Percentiles rank a stretch among this genome's conserved stretches.
Evolutionary conservation across 2,113 vertebrate genomes (phyloP).

Genomic region (Colossoma macropomum): DNA sequence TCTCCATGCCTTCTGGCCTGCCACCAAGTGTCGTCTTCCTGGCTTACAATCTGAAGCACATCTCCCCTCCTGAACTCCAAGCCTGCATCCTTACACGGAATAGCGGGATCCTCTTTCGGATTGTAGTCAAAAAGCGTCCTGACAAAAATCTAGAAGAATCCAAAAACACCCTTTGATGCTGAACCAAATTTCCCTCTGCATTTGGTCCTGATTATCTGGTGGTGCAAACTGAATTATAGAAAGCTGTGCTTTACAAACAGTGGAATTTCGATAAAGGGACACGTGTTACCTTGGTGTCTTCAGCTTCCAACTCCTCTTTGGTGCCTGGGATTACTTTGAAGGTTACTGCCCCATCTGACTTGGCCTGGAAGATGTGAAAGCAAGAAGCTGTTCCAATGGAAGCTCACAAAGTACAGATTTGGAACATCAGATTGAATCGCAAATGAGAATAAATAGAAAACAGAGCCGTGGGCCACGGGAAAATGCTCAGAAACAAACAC

Average conservation of each 20-base stretch:
- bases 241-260: not conserved
- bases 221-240: constrained; percentile 32
- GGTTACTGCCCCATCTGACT: constrained; percentile 87
- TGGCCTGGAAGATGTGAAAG: constrained; percentile 74
- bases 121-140: constrained; percentile 91
- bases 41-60: constrained; percentile 90
- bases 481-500: constrained; percentile 10
- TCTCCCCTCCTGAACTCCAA: constrained; percentile 89
- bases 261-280: not conserved
- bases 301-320: constrained; percentile 80
- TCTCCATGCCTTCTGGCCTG: constrained; percentile 85
- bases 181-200: not conserved
- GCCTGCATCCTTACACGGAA: constrained; percentile 92
- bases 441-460: constrained; percentile 24
- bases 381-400: constrained; percentile 16
- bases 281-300: constrained; percentile 85
- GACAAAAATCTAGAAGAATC: constrained; percentile 86
- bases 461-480: not conserved
- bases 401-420: constrained; percentile 18
- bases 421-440: constrained; percentile 15
- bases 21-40: constrained; percentile 94
- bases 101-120: constrained; percentile 86
- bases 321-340: constrained; percentile 92
- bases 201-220: constrained; percentile 17
- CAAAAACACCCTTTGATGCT: constrained; percentile 12